Conservation (phyloP, 2,797 vertebrate species). For the Trachops cirrhosus region DNA sequence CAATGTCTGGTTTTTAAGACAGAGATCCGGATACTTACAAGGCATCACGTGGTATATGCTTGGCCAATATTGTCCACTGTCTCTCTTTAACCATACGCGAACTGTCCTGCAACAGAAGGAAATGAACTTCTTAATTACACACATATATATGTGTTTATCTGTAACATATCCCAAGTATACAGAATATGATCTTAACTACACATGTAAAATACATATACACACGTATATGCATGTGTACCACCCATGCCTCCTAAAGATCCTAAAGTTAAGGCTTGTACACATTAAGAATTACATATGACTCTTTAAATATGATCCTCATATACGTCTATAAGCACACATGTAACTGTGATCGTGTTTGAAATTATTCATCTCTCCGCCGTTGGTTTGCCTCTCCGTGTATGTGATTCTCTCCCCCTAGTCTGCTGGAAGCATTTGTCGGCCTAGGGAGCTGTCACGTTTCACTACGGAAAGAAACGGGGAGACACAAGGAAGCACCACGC, state of each 20-base stretch:
- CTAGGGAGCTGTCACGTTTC: not conserved
- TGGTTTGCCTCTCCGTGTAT: not conserved
- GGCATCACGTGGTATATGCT: constrained; percentile 95
- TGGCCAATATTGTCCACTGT: constrained; percentile 98
- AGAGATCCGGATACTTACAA: constrained; percentile 86
- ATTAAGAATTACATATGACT: not conserved
- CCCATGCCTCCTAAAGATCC: not conserved
- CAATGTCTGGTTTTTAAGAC: not conserved
- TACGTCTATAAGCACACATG: not conserved
- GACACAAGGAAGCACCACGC: constrained; percentile 3
- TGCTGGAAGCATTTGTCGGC: not conserved
- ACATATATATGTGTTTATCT: not conserved
- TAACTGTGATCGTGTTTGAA: not conserved
- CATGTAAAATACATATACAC: not conserved
- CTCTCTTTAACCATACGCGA: constrained; percentile 97
- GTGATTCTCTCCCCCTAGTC: not conserved
- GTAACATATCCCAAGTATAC: not conserved
- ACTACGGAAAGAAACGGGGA: not conserved
- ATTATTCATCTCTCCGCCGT: not conserved
- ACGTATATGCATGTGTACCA: not conserved
- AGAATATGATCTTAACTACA: not conserved
- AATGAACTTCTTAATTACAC: not conserved
- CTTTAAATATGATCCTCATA: not conserved
- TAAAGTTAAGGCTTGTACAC: not conserved
- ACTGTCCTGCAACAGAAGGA: constrained; percentile 88